A percentile compares a stretch with the other conserved stretches of the same genome.
These are phyloP conservation scores for Celastrina argiolus DNA, from an alignment of 2,888 invertebrate species.

Conservation along the genomic window DNA sequence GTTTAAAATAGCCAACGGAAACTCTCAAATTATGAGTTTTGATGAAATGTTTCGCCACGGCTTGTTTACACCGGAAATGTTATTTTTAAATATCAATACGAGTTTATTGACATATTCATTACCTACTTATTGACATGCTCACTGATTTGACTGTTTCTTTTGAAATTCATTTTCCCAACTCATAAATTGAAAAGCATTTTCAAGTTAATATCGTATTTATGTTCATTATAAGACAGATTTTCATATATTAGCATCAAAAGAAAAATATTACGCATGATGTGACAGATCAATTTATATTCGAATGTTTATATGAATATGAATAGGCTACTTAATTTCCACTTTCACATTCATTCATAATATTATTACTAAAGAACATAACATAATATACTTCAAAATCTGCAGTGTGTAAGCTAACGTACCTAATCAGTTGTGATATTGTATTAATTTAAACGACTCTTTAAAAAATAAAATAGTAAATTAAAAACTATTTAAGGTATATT, in stretches of 20 bases:
- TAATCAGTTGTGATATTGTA: too few species aligned
- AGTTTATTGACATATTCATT: conserved; percentile 42
- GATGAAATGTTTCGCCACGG: conserved; percentile 62
- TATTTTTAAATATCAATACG: conserved; percentile 39
- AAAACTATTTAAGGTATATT: too few species aligned
- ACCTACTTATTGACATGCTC: conserved; percentile 31
- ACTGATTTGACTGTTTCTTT: conserved; percentile 1
- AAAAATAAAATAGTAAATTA: too few species aligned
- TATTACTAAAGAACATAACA: neutral
- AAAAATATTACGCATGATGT: neutral
- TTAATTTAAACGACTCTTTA: too few species aligned
- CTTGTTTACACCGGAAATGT: conserved; percentile 57
- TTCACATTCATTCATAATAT: neutral
- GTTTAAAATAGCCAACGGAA: conserved; percentile 68
- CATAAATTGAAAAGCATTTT: neutral
- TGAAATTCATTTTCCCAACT: conserved; percentile 9
- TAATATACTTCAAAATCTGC: too few species aligned
- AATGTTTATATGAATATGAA: neutral
- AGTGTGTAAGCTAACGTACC: too few species aligned
- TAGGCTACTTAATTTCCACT: conserved; percentile 9
- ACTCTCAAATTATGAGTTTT: conserved; percentile 73
- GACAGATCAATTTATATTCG: conserved; percentile 4
- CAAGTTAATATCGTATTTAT: neutral
- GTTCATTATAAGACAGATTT: neutral
- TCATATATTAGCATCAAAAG: neutral